Evolutionary conservation across 23 tunicate species (phyloP), one percentile per base, ranked within the genome.

Genomic region (Trididemnum nubilum): DNA sequence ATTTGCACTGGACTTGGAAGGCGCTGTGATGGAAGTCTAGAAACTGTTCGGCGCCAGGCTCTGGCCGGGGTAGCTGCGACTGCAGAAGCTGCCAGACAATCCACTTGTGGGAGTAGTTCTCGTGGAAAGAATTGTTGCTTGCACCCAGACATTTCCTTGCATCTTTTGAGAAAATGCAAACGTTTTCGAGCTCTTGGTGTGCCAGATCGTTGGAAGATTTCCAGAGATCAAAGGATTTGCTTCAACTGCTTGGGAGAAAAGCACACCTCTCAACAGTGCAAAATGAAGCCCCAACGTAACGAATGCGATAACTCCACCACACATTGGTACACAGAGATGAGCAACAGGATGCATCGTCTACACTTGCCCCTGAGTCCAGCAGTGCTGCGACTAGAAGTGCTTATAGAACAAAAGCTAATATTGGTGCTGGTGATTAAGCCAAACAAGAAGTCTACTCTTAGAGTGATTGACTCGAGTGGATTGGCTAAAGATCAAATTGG

Each of bases 281-380:
- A 61, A 24, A 3, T 21, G 67, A 61, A 61, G 26, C 5, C 67
- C 26, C 26, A 61, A 24, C n/a, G 67, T 24, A n/a, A 22, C 22
- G 26, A n/a, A 61, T 61, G 67, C 67, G 5, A 61, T 61, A 4
- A 61, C 29, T 61, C n/a, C 67, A 61, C 29, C 67, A 61, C n/a
- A 61, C 67, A 24, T 61, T 61, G 67, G 5, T 61, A 24, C 67
- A 61, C 29, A 61, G 26, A 61, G 26, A 22, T 61, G 26, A 26
- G 4, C 67, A n/a, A n/a, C 18, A 61, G n/a, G 4, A 5, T 61
- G 28, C 26, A n/a, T 61, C 67, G 18, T 3, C 26, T 3, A 61
- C 67, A 21, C n/a, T 26, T 61, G 26, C 67, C 67, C 26, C 26
- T 12, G 25, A 24, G 29, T 24, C n/a, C 29, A 61, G n/a, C 5